These are phyloP conservation scores for Synodontis membranacea DNA, from an alignment of 2,113 vertebrate genomes.

Conservation along the genomic window DNA sequence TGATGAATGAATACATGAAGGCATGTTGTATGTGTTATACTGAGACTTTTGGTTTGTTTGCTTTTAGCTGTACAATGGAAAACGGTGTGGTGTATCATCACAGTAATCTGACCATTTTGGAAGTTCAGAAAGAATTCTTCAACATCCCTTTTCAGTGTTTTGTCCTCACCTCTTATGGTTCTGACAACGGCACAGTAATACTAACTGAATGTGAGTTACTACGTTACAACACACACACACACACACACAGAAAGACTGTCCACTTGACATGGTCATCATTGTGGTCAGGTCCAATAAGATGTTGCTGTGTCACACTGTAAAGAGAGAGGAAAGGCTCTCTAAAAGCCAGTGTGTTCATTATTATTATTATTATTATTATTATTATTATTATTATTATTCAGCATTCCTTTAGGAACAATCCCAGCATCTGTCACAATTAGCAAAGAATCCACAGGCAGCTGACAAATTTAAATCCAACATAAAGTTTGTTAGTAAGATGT, in stretches of 20 bases:
- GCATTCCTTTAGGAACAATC: background rate
- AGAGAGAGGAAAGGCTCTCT: background rate
- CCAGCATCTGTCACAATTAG: background rate
- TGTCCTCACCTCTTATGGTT: background rate
- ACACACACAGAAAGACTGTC: too few relatives aligned
- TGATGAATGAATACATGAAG: background rate
- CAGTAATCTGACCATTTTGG: background rate
- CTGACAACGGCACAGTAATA: background rate
- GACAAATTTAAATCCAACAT: background rate
- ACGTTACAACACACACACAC: background rate
- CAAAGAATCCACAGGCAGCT: background rate
- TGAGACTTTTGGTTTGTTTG: background rate
- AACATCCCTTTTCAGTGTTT: background rate
- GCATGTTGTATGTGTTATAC: background rate
- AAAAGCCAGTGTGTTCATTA: background rate
- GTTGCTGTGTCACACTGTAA: background rate
- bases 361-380: too few relatives aligned
- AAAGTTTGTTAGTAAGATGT: background rate
- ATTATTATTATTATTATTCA: too few relatives aligned
- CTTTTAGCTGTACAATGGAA: background rate
- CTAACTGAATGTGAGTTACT: constrained; percentile 27
- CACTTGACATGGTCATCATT: too few relatives aligned
- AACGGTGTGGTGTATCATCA: background rate
- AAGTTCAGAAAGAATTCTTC: constrained; percentile 25
- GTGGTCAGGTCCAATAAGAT: background rate